Base-by-base conservation (phyloP, 2,797 vertebrate genomes). In the Etheostoma perlongum region DNA sequence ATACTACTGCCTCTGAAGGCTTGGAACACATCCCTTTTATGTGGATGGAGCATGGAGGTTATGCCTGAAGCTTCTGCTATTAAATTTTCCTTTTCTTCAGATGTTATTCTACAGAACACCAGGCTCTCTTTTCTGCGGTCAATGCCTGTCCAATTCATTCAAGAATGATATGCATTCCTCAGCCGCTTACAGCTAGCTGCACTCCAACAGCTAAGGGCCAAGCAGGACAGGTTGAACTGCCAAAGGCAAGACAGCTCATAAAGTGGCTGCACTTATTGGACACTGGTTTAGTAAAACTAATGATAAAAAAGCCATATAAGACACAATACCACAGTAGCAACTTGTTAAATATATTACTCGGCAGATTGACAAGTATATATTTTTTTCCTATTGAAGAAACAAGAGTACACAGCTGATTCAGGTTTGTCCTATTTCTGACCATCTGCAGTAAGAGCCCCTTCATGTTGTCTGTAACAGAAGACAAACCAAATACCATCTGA, bases 311-410 rank as follows among this genome's bases (percentile, higher is more conserved):
- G 49, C 72, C 66, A 44, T 72, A 70, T 76, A 76, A 88, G 67
- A 82, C 71, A 78, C 59, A 82, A 82, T 76, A 87, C 68, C 81
- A 78, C 84, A 82, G 86, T 67, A 86, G 80, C 85, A 86, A 92
- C 91, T 94, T 85, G 85, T 84, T 78, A 86, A 88, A 90, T 87
- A 91, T 91, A 93, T 91, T 93, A 84, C 86, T 89, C 92, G 93
- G 91, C 89, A 72, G 64, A 62, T 33, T 71, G 61, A 77, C 53
- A 79, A 72, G 59, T 42, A 42, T 18, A 5, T 16, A 5, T 30
- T 64, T 65, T 84, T 67, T 36, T 67, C 19, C 71, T 66, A 83
- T 36, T 67, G 70, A 77, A 75, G 78, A 83, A 85, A 82, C 59
- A 67, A 55, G 82, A 74, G 76, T 60, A 59, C 79, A 80, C 92